phyloP scores from a whole-genome alignment of 64 coral and sea anemone genomes.

The Porites lutea region DNA sequence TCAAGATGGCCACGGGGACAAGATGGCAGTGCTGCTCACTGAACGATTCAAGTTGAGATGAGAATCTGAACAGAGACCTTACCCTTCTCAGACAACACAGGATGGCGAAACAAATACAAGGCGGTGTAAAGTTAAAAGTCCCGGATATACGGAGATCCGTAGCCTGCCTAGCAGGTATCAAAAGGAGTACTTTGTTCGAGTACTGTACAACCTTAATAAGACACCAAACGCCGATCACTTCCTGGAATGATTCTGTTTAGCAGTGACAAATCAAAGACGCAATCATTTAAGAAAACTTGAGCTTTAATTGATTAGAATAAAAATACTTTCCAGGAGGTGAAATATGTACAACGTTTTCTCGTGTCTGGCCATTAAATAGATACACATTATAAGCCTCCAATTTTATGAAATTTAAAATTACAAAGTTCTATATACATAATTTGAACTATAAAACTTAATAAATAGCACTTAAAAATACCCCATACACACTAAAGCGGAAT shows the following conservation, averaged over 20 bases:
- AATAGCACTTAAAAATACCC: not conserved
- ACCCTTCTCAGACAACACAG: too few relatives aligned
- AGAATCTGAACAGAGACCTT: too few relatives aligned
- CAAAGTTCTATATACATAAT: slow-evolving; percentile 35
- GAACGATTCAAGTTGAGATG: too few relatives aligned
- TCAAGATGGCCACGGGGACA: too few relatives aligned
- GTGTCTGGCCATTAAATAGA: slow-evolving; percentile 12
- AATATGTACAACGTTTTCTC: slow-evolving; percentile 26
- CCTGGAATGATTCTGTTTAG: too few relatives aligned
- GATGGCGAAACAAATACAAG: too few relatives aligned
- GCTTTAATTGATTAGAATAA: slow-evolving; percentile 36
- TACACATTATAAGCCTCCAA: slow-evolving; percentile 38
- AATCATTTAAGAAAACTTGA: slow-evolving; percentile 2
- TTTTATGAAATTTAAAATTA: slow-evolving; percentile 18
- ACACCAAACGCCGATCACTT: not conserved
- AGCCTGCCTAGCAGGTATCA: too few relatives aligned
- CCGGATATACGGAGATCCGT: too few relatives aligned
- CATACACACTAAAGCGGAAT: not conserved
- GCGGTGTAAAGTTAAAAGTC: too few relatives aligned
- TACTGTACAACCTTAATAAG: not conserved
- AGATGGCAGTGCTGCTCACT: too few relatives aligned
- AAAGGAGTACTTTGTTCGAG: too few relatives aligned
- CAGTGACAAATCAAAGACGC: not conserved
- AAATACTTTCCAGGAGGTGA: slow-evolving; percentile 41
- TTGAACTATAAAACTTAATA: not conserved